Evolutionary conservation across 2,797 vertebrate species (phyloP).

Genomic region (Scolopax rusticola): DNA sequence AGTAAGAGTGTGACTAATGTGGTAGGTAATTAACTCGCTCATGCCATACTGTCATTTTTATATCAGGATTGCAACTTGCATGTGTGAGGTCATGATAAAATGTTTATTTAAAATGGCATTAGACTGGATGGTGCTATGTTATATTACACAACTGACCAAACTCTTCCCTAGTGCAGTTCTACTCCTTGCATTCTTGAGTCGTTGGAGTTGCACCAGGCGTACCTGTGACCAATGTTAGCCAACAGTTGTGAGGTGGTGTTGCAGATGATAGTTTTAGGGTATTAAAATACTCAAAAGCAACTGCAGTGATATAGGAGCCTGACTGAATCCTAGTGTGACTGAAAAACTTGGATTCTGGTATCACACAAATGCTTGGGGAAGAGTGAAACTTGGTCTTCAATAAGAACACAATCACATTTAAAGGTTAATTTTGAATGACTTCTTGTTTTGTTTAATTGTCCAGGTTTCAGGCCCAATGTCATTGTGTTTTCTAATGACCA

Average conservation of each 20-base stretch:
- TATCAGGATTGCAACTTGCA: conserved; percentile 65
- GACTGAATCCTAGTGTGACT: background rate
- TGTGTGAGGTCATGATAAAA: conserved; percentile 64
- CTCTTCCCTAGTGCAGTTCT: conserved; percentile 25
- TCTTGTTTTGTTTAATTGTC: background rate
- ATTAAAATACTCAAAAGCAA: conserved; percentile 24
- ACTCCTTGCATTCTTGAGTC: background rate
- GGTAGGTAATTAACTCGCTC: conserved; percentile 4
- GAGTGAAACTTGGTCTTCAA: background rate
- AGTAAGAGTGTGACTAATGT: conserved; percentile 23
- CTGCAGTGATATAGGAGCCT: background rate
- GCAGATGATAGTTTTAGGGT: background rate
- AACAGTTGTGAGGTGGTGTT: background rate
- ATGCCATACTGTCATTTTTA: conserved; percentile 6
- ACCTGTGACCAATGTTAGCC: conserved; percentile 32
- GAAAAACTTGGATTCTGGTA: background rate
- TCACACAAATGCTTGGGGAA: background rate
- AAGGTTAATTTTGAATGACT: background rate
- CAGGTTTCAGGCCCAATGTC: conserved; percentile 33
- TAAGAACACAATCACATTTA: background rate
- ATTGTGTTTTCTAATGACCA: conserved; percentile 7
- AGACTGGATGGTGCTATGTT: conserved; percentile 52
- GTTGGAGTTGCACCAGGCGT: conserved; percentile 5
- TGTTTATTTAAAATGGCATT: conserved; percentile 56
- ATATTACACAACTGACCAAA: conserved; percentile 15